A percentile compares a stretch with the other conserved stretches of the same genome.
phyloP scores from a whole-genome alignment of 2,797 vertebrate genomes.

The Muscicapa striata region DNA sequence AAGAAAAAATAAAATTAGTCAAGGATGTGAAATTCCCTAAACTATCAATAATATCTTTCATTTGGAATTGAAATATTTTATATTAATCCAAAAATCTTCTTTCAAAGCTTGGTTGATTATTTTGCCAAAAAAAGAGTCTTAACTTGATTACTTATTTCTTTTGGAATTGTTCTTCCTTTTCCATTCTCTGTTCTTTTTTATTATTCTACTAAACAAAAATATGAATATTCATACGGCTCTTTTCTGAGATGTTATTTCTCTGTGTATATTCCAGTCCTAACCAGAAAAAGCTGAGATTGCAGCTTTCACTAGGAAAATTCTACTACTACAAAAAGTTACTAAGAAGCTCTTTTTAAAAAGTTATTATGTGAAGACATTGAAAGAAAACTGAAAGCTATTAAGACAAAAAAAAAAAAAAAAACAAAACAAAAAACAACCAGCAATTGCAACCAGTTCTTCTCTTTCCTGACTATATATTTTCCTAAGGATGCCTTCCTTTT shows the following conservation, averaged over 20 bases:
- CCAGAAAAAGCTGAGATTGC: background rate
- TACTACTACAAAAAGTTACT: background rate
- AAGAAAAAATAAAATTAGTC: background rate
- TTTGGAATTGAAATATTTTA: background rate
- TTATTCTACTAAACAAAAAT: background rate
- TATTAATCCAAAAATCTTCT: background rate
- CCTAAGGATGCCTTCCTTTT: background rate
- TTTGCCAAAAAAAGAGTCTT: background rate
- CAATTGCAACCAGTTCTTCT: background rate
- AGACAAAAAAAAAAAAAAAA: background rate
- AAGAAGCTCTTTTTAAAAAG: background rate
- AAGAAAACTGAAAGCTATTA: background rate
- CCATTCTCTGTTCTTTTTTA: background rate
- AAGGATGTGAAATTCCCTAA: background rate
- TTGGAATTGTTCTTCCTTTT: background rate
- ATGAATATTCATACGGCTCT: background rate
- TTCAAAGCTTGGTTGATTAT: background rate
- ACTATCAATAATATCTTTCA: background rate
- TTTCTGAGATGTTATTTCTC: background rate
- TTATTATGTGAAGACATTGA: background rate
- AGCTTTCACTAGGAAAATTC: background rate
- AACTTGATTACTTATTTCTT: background rate
- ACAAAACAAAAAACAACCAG: too few species aligned
- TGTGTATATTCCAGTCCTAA: background rate
- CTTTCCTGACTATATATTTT: background rate